Evolutionary conservation across 2,888 invertebrate species (phyloP), one percentile per base, ranked within the genome.

Genomic region (Apodemia mormo): DNA sequence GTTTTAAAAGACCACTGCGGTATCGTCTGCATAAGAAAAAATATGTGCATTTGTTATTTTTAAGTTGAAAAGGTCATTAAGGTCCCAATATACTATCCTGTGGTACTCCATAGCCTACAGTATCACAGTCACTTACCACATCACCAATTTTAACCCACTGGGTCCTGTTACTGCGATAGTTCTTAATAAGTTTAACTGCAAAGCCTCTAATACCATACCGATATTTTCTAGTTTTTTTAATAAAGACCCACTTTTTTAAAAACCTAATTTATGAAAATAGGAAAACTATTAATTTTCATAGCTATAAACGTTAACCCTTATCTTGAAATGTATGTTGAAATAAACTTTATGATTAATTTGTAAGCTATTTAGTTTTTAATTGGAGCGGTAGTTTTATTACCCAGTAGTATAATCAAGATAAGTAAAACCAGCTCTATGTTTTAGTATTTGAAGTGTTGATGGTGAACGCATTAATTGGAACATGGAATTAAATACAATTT

Each of bases 361-460:
- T 61, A 61, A 61, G 61, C 12, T 61, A 61, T 61, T 61, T 61
- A 61, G 61, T 61, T 61, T 61, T 61, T 61, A 61, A 61, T 61
- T 61, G 61, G 61, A 64, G 33, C 64, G 64, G 64, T 64, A 64
- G 33, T 64, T 64, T 64, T 64, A 64, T 64, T 64, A 14, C 64
- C 64, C 14, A 33, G 64, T 64, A 64, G 64, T 37, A 37, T 37
- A 64, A 64, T 64, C 64, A 64, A 64, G 64, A 64, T 64, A 64
- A 37, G 37, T n/a, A 2, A n/a, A 54, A 54, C 54, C 54, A 22
- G 64, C 37, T 37, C 64, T 37, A n/a, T 64, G n/a, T 37, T 61
- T 22, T 64, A 64, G 64, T 64, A n/a, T 33, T 33, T 64, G 37
- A 37, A 64, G 64, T 64, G 64, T 33, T 33, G 64, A 64, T 37